These are phyloP conservation scores for Centruroides vittatus DNA, from an alignment of 1,140 invertebrate genomes.

Conservation along the genomic window DNA sequence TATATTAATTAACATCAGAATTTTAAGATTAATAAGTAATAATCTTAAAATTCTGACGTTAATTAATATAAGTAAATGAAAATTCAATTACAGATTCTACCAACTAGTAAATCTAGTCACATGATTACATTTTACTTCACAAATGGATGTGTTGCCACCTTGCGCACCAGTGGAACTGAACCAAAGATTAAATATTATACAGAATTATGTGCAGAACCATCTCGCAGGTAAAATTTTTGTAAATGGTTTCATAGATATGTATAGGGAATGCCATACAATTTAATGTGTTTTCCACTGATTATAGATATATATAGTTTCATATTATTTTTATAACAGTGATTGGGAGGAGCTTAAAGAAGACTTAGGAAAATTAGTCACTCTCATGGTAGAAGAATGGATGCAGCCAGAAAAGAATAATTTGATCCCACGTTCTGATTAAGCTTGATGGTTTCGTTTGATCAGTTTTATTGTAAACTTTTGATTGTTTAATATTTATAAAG, in stretches of 20 bases:
- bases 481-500: too few relatives aligned
- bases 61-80: not conserved
- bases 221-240: conserved; percentile 6
- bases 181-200: conserved; percentile 98
- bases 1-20: too few relatives aligned
- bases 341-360: conserved; percentile 43
- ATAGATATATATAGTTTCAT: too few relatives aligned
- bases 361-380: conserved; percentile 58
- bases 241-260: too few relatives aligned
- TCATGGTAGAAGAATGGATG: conserved; percentile 61
- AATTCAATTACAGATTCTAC: conserved; percentile 37
- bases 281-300: too few relatives aligned
- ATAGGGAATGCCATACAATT: too few relatives aligned
- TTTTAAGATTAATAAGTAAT: too few relatives aligned
- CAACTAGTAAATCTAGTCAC: conserved; percentile 58
- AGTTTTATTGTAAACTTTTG: too few relatives aligned
- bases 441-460: too few relatives aligned
- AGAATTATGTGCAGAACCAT: conserved; percentile 53
- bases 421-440: conserved; percentile 29
- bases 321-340: conserved; percentile 42
- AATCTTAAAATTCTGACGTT: too few relatives aligned
- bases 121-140: conserved; percentile 95
- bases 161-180: conserved; percentile 95
- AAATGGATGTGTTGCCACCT: conserved; percentile 70
- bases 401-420: conserved; percentile 61